Conservation (phyloP, 2,797 vertebrate species). For the Lithobates pipiens region DNA sequence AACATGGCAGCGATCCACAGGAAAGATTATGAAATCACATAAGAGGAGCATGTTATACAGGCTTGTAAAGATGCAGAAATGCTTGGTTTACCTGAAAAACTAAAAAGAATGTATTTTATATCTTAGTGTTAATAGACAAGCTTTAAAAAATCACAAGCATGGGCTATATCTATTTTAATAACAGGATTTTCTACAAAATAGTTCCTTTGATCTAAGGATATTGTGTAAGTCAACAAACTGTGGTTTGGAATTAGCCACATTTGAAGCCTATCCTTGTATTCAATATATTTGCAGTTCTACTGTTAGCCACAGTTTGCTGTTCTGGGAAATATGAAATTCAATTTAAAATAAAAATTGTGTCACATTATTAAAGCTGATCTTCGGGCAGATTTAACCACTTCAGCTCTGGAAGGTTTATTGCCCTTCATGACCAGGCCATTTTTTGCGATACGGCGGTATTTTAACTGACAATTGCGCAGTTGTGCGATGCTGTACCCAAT, state of each 20-base stretch:
- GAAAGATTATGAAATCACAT: conserved; percentile 59
- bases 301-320: no score
- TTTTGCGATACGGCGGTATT: no score
- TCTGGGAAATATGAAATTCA: no score
- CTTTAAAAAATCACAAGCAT: not conserved
- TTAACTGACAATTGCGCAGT: no score
- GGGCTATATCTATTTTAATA: not conserved
- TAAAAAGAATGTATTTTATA: conserved; percentile 25
- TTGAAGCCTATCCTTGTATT: not conserved
- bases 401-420: no score
- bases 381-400: no score
- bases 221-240: not conserved
- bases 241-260: not conserved
- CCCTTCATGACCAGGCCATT: no score
- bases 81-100: conserved; percentile 59
- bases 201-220: not conserved
- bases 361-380: no score
- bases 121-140: conserved; percentile 13
- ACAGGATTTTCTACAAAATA: not conserved
- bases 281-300: not conserved
- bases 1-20: conserved; percentile 52
- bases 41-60: conserved; percentile 56
- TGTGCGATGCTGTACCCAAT: no score
- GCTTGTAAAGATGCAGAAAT: conserved; percentile 56
- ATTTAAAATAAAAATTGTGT: no score